Conservation (phyloP, 2,888 invertebrate species). For the Digitonthophagus gazella region DNA sequence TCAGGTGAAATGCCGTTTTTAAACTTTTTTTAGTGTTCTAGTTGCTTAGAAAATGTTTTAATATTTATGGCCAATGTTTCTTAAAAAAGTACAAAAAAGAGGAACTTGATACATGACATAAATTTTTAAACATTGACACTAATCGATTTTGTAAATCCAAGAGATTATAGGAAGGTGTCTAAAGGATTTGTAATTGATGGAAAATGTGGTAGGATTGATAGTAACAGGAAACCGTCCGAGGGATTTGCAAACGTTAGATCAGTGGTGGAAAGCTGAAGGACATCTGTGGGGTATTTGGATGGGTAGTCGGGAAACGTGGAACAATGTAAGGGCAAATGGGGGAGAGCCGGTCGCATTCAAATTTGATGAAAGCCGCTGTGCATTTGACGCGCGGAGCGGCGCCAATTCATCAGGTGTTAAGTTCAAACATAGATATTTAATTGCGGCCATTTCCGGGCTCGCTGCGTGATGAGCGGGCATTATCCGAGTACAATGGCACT, state of each 20-base stretch:
- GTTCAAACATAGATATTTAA: constrained; percentile 45
- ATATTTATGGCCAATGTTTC: too few species aligned
- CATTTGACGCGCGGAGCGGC: constrained; percentile 36
- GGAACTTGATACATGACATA: too few species aligned
- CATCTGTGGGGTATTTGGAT: neutral
- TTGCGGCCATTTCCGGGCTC: constrained; percentile 43
- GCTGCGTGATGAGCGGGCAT: constrained; percentile 15
- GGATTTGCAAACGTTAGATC: neutral
- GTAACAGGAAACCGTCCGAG: neutral
- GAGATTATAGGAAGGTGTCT: too few species aligned
- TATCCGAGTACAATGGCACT: constrained; percentile 12
- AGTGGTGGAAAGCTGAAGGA: neutral
- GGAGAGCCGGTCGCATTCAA: constrained; percentile 8
- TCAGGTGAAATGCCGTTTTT: too few species aligned
- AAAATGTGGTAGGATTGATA: neutral
- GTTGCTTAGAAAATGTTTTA: too few species aligned
- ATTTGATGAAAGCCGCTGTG: constrained; percentile 34
- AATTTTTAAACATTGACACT: too few species aligned
- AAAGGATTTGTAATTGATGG: too few species aligned
- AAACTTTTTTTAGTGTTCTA: too few species aligned
- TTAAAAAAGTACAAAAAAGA: too few species aligned
- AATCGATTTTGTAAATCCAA: too few species aligned
- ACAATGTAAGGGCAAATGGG: constrained; percentile 1
- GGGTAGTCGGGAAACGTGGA: neutral
- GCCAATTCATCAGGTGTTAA: constrained; percentile 48